Evolutionary conservation across 35 echinoderm and acorn worm genomes (phyloP).

Genomic region (Apostichopus californicus): DNA sequence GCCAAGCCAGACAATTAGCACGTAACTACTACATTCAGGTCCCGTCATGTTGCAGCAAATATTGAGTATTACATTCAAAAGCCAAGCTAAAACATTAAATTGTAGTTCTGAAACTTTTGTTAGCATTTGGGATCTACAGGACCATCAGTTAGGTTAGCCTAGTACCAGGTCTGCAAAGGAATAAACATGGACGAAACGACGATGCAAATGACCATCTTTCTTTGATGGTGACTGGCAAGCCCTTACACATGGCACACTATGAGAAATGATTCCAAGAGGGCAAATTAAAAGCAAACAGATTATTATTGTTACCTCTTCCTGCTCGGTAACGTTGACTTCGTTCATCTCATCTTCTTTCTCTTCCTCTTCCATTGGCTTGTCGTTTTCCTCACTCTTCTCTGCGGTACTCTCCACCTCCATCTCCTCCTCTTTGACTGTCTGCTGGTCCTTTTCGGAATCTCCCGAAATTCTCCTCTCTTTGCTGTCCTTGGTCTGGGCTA

Average conservation of each 20-base stretch:
- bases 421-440: not conserved
- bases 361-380: slow-evolving; percentile 39
- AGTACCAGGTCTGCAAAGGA: too few species aligned
- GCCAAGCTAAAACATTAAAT: too few species aligned
- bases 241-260: not conserved
- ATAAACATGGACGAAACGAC: too few species aligned
- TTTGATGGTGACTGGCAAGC: not conserved
- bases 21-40: too few species aligned
- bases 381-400: not conserved
- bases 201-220: too few species aligned
- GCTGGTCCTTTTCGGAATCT: slow-evolving; percentile 12
- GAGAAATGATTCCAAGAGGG: not conserved
- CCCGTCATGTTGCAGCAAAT: too few species aligned
- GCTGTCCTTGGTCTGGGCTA: slow-evolving; percentile 65
- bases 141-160: too few species aligned
- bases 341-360: slow-evolving; percentile 29
- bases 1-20: too few species aligned
- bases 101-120: too few species aligned
- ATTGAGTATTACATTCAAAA: too few species aligned
- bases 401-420: not conserved
- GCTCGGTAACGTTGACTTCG: slow-evolving; percentile 39
- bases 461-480: slow-evolving; percentile 51
- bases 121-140: too few species aligned
- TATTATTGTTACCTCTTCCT: slow-evolving; percentile 14
- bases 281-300: not conserved